Percentiles rank a stretch among this genome's conserved stretches.
phyloP scores from a whole-genome alignment of 92 coral and sea anemone genomes.

The Epizoanthus ramosus region DNA sequence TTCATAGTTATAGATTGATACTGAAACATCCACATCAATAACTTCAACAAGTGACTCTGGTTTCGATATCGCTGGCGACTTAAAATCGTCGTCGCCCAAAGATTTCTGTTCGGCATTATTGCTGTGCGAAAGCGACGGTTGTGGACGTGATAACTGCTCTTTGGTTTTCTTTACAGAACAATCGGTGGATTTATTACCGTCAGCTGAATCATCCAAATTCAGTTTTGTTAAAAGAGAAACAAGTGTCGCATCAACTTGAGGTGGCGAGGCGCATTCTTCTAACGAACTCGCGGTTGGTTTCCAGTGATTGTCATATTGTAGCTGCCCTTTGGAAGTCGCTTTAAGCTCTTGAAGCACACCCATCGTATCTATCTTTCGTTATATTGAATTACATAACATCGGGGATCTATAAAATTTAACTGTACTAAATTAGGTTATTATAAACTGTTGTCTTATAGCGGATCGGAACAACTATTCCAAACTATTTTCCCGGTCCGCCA shows the following conservation, averaged over 20 bases:
- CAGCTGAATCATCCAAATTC: not conserved
- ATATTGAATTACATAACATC: not conserved
- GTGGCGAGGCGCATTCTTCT: constrained; percentile 62
- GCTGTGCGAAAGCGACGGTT: not conserved
- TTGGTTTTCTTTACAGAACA: not conserved
- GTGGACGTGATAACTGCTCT: not conserved
- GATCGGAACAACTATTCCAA: not conserved
- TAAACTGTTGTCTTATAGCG: no score
- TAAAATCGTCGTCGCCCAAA: not conserved
- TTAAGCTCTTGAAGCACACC: constrained; percentile 60
- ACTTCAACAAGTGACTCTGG: constrained; percentile 36
- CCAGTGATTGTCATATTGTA: constrained; percentile 73
- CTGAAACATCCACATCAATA: constrained; percentile 45
- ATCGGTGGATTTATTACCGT: not conserved
- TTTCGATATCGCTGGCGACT: constrained; percentile 13
- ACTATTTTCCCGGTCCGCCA: not conserved
- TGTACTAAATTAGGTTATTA: no score
- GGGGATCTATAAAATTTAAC: not conserved
- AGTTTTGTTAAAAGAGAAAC: constrained; percentile 1
- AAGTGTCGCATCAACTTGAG: constrained; percentile 34
- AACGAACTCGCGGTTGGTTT: constrained; percentile 55
- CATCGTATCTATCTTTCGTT: not conserved
- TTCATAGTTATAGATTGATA: constrained; percentile 40
- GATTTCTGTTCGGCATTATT: not conserved
- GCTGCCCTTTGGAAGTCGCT: constrained; percentile 71